phyloP scores from a whole-genome alignment of 2,113 vertebrate species.

The Aix galericulata region DNA sequence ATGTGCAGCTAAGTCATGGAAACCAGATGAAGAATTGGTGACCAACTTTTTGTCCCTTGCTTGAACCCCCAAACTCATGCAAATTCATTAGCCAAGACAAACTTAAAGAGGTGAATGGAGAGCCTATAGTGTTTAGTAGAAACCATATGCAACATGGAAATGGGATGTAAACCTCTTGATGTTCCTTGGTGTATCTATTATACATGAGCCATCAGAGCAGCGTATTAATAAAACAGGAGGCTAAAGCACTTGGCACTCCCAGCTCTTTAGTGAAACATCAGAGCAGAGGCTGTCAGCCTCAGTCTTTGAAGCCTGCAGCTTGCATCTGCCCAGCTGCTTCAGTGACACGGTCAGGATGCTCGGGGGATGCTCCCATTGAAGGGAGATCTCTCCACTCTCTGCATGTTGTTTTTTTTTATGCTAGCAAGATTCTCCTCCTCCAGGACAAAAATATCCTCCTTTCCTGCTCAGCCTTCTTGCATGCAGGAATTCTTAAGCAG shows the following conservation, averaged over 20 bases:
- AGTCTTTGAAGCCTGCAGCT: slow-evolving; percentile 19
- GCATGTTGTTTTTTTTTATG: background rate
- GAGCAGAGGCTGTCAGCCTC: slow-evolving; percentile 22
- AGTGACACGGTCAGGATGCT: background rate
- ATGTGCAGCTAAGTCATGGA: background rate
- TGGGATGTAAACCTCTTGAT: slow-evolving; percentile 41
- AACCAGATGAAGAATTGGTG: background rate
- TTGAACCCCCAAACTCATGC: background rate
- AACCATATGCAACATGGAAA: slow-evolving; percentile 10
- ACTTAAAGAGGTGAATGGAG: background rate
- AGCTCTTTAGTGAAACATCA: slow-evolving; percentile 16
- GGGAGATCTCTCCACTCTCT: background rate
- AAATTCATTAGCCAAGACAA: background rate
- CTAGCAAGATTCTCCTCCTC: background rate
- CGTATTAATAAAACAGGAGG: slow-evolving; percentile 80
- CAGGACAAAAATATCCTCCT: background rate
- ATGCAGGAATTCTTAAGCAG: background rate
- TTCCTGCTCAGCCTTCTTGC: background rate
- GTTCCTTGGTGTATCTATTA: slow-evolving; percentile 74
- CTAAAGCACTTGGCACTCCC: slow-evolving; percentile 61
- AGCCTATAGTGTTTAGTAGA: background rate
- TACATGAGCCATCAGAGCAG: slow-evolving; percentile 66
- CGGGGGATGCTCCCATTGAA: background rate
- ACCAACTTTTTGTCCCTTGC: background rate
- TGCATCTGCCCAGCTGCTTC: background rate